A percentile compares a stretch with the other conserved stretches of the same genome.
Conservation (phyloP, 2,888 invertebrate species). For the Hydrotaea diabolus region DNA sequence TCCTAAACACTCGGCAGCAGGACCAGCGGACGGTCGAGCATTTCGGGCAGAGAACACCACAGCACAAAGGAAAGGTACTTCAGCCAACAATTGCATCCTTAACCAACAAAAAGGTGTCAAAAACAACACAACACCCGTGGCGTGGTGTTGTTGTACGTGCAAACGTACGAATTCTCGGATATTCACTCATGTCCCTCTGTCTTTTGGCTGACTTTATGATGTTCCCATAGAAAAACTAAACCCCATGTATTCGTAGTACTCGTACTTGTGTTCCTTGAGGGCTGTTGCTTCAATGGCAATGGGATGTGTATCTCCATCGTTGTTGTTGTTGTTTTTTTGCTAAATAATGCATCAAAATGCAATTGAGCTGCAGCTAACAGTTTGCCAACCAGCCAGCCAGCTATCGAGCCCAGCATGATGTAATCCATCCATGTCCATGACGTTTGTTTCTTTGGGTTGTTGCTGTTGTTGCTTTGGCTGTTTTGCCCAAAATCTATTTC, state of each 20-base stretch:
- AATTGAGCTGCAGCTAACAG: constrained; percentile 54
- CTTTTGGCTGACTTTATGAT: constrained; percentile 15
- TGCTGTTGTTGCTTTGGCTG: neutral
- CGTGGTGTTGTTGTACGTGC: constrained; percentile 44
- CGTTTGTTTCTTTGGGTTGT: constrained; percentile 3
- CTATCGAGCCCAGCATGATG: constrained; percentile 66
- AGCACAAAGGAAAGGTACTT: constrained; percentile 56
- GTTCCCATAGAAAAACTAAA: constrained; percentile 37
- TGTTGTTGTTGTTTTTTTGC: constrained; percentile 39
- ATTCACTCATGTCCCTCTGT: constrained; percentile 7
- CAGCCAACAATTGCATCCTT: constrained; percentile 72
- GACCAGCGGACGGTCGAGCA: neutral
- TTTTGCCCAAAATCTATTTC: constrained; percentile 51
- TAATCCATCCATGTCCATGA: constrained; percentile 49
- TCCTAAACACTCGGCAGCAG: constrained; percentile 31
- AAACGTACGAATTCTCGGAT: constrained; percentile 8
- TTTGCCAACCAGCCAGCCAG: no score
- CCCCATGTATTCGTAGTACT: constrained; percentile 48
- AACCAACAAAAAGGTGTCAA: constrained; percentile 76
- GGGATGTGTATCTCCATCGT: constrained; percentile 12
- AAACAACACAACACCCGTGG: constrained; percentile 73
- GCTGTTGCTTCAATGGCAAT: neutral
- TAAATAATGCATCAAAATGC: constrained; percentile 59
- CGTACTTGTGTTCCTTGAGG: neutral
- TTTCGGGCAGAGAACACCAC: constrained; percentile 4